phyloP scores from a whole-genome alignment of 2,888 invertebrate genomes.

The Phorcus lineatus region DNA sequence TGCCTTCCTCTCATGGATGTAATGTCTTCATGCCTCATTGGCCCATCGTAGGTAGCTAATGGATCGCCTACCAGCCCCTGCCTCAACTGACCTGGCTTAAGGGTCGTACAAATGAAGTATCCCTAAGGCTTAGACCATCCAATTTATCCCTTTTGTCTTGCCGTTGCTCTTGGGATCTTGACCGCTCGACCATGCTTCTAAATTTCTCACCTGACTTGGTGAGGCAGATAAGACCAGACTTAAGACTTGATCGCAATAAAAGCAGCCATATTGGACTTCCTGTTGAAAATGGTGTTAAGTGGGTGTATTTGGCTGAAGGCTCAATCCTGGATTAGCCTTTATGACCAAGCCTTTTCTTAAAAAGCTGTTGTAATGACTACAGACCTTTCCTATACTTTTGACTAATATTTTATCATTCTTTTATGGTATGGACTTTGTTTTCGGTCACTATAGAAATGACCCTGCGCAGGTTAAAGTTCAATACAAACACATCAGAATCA shows the following conservation, averaged over 20 bases:
- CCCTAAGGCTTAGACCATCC: not conserved
- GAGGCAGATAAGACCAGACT: not conserved
- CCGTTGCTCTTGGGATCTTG: not conserved
- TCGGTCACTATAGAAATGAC: not conserved
- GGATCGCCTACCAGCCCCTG: not conserved
- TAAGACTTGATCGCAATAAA: not conserved
- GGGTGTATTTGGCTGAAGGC: conserved; percentile 8
- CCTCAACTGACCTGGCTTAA: not conserved
- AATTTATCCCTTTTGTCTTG: conserved; percentile 3
- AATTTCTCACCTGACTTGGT: conserved; percentile 17
- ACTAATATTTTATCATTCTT: conserved; percentile 3
- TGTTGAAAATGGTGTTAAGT: conserved; percentile 16
- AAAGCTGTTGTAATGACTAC: not conserved
- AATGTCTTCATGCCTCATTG: not conserved
- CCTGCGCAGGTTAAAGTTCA: not conserved
- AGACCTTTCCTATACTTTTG: not conserved
- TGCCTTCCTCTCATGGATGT: not conserved
- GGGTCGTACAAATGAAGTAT: not conserved
- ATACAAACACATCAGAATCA: not conserved
- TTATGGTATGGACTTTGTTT: conserved; percentile 10
- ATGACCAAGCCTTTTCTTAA: not conserved
- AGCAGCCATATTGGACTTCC: conserved; percentile 20
- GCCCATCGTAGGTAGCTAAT: not conserved
- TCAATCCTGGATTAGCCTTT: not conserved
- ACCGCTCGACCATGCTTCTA: not conserved